Evolutionary conservation across 2,113 vertebrate genomes (phyloP), one percentile per base, ranked within the genome.

Genomic region (Callospermophilus lateralis): DNA sequence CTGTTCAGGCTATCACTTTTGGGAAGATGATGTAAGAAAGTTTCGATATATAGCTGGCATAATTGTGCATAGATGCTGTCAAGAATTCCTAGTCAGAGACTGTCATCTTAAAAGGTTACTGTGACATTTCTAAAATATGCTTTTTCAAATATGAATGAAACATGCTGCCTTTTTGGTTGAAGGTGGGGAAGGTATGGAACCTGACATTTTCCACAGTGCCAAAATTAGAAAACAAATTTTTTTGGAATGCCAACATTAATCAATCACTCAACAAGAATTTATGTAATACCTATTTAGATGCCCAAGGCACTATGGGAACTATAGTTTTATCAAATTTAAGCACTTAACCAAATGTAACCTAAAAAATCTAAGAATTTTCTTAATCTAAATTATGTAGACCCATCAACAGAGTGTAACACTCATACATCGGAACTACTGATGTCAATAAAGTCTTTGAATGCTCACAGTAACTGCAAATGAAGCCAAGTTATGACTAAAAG

Each of bases 101-200:
- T 97, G 96, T 97, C 97, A 98, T 94, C 97, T 98, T 96, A 97
- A 98, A 98, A 98, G 98, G 98, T 98, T 98, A 98, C 97, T 90
- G 96, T 98, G 98, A 98, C 97, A 98, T 98, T 98, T 98, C 92
- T 87, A 96, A 97, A 98, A 96, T 65, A 97, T 85, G 90, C 65
- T 98, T 95, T 97, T 98, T 90, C 96, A 98, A 97, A 97, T 96
- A 97, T 93, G 97, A 98, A 98, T 95, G 90, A 98, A 98, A 97
- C 34, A 80, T 87, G 32, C 80, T 98, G 96, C 74, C 96, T 98
- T 98, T 98, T 97, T 97, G 92, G 97, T 97, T 89, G 87, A 97
- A 92, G 68, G 77, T 95, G 77, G 80, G 90, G 85, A 95, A 97
- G 89, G 96, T 90, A 97, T 97, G 91, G 93, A 98, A 97, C 68